phyloP scores from a whole-genome alignment of 1,140 invertebrate species.

The Maniola jurtina region DNA sequence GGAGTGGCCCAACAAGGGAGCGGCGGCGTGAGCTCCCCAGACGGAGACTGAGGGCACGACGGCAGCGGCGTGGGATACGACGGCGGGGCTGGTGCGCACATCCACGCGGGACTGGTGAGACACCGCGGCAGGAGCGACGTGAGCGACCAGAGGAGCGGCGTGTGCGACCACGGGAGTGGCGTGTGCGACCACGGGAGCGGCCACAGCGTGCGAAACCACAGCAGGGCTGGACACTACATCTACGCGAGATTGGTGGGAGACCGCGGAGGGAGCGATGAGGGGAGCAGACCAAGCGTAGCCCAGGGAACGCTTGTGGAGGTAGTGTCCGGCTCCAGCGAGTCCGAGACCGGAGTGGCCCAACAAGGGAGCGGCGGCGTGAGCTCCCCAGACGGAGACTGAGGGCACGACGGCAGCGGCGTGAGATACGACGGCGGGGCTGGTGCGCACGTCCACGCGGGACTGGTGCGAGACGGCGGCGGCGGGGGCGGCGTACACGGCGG shows the following conservation, averaged over 20 bases:
- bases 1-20: constrained; percentile 39
- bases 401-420: constrained; percentile 33
- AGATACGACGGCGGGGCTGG: constrained; percentile 47
- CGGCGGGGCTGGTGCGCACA: constrained; percentile 42
- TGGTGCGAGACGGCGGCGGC: constrained; percentile 55
- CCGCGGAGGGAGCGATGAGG: constrained; percentile 49
- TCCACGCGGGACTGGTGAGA: constrained; percentile 56
- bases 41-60: constrained; percentile 41
- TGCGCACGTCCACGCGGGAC: constrained; percentile 54
- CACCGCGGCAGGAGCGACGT: constrained; percentile 55
- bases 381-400: constrained; percentile 38
- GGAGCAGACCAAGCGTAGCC: constrained; percentile 48
- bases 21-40: constrained; percentile 38
- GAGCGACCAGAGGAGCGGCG: constrained; percentile 46
- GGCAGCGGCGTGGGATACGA: constrained; percentile 31
- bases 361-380: constrained; percentile 41
- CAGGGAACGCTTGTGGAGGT: constrained; percentile 57
- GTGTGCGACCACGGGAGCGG: constrained; percentile 42
- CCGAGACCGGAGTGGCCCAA: constrained; percentile 37
- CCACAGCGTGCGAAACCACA: constrained; percentile 51
- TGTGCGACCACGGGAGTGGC: constrained; percentile 45
- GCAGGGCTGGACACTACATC: constrained; percentile 64
- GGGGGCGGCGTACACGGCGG: constrained; percentile 31
- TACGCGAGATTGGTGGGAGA: constrained; percentile 67
- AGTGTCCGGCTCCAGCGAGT: constrained; percentile 47